Base-by-base conservation (phyloP, 2,797 vertebrate genomes). In the Chaetophractus vellerosus region DNA sequence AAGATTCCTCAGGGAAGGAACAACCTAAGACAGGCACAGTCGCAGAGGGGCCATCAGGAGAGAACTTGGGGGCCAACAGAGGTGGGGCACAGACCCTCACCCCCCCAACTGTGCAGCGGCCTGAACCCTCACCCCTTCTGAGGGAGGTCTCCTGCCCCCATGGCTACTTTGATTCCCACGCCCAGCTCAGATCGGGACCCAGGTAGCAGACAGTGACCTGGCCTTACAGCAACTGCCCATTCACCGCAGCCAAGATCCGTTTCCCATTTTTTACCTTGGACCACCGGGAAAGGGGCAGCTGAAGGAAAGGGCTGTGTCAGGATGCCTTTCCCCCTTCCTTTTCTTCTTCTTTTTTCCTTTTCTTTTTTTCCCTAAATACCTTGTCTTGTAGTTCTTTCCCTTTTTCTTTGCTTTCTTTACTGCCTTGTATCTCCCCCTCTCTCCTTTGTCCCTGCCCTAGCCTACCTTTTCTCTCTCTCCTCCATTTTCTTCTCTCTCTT, bases 11-110 rank as follows among this genome's bases (percentile, higher is more conserved):
- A 98, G 97, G 93, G 98, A 98, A 99, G 99, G 99, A 99, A 99
- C 99, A 98, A 99, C 99, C 99, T 99, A 99, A 99, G 99, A 99
- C 99, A 99, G 99, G 99, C 99, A 99, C 99, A 99, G 99, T 98
- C 99, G 98, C 98, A 99, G 98, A 99, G 99, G 98, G 98, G 81
- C 98, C 98, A 96, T 93, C 97, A 97, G 97, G 84, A 94, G 82
- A 96, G 87, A 93, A 93, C 79, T 81, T 85, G 95, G 98, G 97
- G 97, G 90, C 89, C 96, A 96, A 93, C 95, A 93, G 97, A 94
- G 97, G 98, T 98, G 97, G 97, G 95, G 97, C 93, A 78, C 1
- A 91, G 97, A 97, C 24, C 95, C 82, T 94, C 89, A 93, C 96
- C 95, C 96, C 84, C 96, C 95, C 93, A 97, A 31, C 59, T 81